These are phyloP conservation scores for Cheirogaleus medius DNA, from an alignment of 2,113 vertebrate species.

Conservation along the genomic window DNA sequence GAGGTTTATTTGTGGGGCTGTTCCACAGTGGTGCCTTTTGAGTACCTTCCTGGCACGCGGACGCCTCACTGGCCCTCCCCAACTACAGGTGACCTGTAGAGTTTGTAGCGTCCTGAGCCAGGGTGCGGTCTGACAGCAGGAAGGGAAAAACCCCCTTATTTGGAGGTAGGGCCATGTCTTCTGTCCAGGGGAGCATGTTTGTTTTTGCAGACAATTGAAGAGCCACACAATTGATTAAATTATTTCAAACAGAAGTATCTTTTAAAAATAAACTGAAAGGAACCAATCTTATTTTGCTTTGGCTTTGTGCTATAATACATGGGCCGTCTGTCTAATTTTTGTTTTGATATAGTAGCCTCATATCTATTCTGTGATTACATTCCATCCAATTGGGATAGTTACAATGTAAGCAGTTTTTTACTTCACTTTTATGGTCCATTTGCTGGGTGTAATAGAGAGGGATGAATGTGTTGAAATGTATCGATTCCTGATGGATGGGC, in stretches of 20 bases:
- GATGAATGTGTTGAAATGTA: neutral
- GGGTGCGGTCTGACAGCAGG: too few relatives aligned
- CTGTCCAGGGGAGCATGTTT: neutral
- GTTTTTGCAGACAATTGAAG: neutral
- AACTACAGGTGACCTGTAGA: neutral
- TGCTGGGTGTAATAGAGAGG: neutral
- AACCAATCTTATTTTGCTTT: neutral
- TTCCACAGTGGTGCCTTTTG: neutral
- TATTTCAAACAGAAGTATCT: neutral
- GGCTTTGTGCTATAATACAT: neutral
- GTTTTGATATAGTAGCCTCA: neutral
- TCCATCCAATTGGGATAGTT: neutral
- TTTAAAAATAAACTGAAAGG: neutral
- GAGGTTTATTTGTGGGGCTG: neutral
- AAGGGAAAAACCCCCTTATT: neutral
- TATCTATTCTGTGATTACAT: neutral
- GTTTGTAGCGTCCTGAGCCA: fast-evolving
- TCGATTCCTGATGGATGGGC: neutral
- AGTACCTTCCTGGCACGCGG: fast-evolving
- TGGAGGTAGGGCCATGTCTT: neutral
- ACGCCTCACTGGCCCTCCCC: neutral
- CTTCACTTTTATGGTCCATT: neutral
- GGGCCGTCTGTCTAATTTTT: neutral
- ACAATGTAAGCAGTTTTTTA: neutral
- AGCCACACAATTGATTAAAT: neutral